Evolutionary conservation across 1,140 invertebrate species (phyloP).

Genomic region (Danaus melanippus): DNA sequence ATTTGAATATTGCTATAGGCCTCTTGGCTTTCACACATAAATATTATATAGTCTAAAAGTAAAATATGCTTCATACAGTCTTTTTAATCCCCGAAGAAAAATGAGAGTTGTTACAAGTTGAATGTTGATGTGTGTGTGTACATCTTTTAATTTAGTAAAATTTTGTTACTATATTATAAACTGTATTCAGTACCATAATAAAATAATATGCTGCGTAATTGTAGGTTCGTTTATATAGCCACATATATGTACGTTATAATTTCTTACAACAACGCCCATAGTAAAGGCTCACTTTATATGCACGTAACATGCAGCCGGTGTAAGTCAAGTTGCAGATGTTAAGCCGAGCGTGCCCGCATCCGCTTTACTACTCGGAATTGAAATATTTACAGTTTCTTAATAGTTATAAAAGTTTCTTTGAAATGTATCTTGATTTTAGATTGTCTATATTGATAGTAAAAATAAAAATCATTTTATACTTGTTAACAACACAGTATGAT

Average conservation of each 20-base stretch:
- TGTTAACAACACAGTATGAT: no score
- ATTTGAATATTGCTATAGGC: no score
- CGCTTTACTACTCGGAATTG: constrained; percentile 58
- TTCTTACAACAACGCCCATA: constrained; percentile 44
- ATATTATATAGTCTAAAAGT: no score
- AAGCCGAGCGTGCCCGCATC: constrained; percentile 61
- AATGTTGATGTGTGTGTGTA: no score
- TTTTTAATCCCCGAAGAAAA: no score
- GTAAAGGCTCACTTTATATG: constrained; percentile 51
- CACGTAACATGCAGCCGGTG: constrained; percentile 55
- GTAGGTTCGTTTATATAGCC: constrained; percentile 8
- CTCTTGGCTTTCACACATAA: no score
- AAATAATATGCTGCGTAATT: constrained; percentile 8
- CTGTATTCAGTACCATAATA: no score
- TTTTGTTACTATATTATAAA: no score
- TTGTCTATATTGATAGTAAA: constrained; percentile 15
- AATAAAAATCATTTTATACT: constrained; percentile 8
- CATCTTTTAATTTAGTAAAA: no score
- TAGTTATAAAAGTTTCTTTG: constrained; percentile 43
- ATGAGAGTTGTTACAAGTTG: no score
- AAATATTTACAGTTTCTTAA: constrained; percentile 63
- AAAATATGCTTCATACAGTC: no score
- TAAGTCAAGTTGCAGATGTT: constrained; percentile 68
- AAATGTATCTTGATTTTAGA: constrained; percentile 53
- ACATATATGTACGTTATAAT: constrained; percentile 36